Evolutionary conservation across 1,140 invertebrate genomes (phyloP).

Genomic region (Cotesia typhae): DNA sequence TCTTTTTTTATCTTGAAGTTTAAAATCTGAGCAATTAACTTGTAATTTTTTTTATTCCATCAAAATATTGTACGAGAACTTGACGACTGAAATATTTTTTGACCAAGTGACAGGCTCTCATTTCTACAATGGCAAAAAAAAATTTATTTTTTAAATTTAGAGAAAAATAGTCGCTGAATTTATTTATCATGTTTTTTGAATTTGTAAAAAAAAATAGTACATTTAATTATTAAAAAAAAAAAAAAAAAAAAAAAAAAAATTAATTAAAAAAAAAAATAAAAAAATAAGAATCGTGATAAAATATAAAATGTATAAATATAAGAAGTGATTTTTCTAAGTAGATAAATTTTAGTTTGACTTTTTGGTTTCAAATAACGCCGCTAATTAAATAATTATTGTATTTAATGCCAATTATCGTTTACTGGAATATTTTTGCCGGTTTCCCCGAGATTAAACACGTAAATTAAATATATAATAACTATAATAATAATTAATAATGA

Average conservation of each 20-base stretch:
- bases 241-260: neutral
- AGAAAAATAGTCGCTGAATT: too few species aligned
- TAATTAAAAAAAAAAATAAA: too few species aligned
- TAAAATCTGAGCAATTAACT: too few species aligned
- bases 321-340: neutral
- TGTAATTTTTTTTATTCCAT: too few species aligned
- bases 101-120: constrained; percentile 19
- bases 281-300: constrained; percentile 7
- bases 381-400: constrained; percentile 22
- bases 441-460: neutral
- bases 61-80: neutral
- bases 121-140: neutral
- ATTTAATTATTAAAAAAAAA: neutral
- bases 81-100: constrained; percentile 13
- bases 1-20: neutral
- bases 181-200: neutral
- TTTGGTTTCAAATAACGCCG: constrained; percentile 12
- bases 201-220: constrained; percentile 1
- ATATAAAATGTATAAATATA: constrained; percentile 14
- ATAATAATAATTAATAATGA: too few species aligned
- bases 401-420: constrained; percentile 21
- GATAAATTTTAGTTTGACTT: constrained; percentile 8
- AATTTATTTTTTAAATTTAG: too few species aligned
- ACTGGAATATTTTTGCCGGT: neutral
- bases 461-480: neutral